A percentile compares a stretch with the other conserved stretches of the same genome.
These are phyloP conservation scores for Xestia ashworthii DNA, from an alignment of 2,888 invertebrate species.

Conservation along the genomic window DNA sequence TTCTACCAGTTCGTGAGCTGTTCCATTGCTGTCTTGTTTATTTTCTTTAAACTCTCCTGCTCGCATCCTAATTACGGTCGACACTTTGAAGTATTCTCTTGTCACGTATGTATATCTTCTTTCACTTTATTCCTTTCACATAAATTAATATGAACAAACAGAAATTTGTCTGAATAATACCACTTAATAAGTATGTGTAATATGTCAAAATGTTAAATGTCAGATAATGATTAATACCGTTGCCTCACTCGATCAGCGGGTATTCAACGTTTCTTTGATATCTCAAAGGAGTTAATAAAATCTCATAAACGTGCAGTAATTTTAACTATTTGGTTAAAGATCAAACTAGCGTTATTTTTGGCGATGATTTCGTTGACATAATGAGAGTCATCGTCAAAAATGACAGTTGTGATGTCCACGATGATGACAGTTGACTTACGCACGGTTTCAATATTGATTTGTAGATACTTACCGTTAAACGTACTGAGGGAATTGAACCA, in stretches of 20 bases:
- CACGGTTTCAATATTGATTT: background rate
- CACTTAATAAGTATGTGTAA: constrained; percentile 33
- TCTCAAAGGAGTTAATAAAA: constrained; percentile 37
- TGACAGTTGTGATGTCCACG: background rate
- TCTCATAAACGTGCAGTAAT: constrained; percentile 7
- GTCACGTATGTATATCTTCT: background rate
- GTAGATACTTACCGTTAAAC: background rate
- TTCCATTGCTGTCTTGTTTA: background rate
- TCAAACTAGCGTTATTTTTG: background rate
- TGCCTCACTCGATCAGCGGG: constrained; percentile 35
- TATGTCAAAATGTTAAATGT: constrained; percentile 56
- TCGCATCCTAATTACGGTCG: background rate
- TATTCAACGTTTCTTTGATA: constrained; percentile 19
- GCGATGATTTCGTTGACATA: background rate
- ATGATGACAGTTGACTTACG: background rate
- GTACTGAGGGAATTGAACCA: background rate
- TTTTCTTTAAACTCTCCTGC: background rate
- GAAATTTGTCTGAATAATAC: background rate
- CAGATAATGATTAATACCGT: constrained; percentile 49
- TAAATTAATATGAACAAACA: constrained; percentile 22
- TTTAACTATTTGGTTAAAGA: background rate
- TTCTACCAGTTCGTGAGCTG: background rate
- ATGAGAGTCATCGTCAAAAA: background rate
- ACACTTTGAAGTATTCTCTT: background rate
- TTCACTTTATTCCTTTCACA: background rate